Percentiles rank a stretch among this genome's conserved stretches.
Evolutionary conservation across 2,113 vertebrate species (phyloP).

Genomic region (Cheirogaleus medius): DNA sequence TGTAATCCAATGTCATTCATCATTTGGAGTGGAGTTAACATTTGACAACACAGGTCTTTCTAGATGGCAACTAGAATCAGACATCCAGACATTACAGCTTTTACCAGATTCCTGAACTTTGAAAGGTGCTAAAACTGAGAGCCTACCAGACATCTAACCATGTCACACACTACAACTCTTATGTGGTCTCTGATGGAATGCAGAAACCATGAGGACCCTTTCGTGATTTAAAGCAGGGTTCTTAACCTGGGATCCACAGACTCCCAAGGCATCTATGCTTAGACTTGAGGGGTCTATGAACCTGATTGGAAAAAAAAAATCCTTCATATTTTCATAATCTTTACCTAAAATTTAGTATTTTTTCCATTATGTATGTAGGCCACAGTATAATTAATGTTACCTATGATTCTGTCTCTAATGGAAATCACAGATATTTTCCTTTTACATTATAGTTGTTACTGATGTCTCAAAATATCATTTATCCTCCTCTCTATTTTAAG

Average conservation of each 20-base stretch:
- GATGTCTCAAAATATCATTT: constrained; percentile 46
- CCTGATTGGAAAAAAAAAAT: not conserved
- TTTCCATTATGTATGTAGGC: not conserved
- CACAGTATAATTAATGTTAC: not conserved
- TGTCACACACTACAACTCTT: constrained; percentile 19
- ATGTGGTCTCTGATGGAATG: not conserved
- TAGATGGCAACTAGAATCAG: not conserved
- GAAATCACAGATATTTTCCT: constrained; percentile 42
- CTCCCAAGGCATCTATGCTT: not conserved
- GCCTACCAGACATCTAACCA: not conserved
- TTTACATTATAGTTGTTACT: constrained; percentile 10
- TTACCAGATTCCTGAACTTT: not conserved
- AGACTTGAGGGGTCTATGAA: not conserved
- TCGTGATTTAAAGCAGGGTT: not conserved
- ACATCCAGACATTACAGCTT: not conserved
- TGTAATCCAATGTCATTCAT: not conserved
- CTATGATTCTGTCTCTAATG: constrained; percentile 30
- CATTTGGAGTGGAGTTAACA: not conserved
- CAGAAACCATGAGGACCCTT: not conserved
- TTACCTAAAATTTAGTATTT: constrained; percentile 28
- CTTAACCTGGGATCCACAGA: not conserved
- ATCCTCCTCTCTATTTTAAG: constrained; percentile 25
- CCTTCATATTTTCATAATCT: constrained; percentile 25
- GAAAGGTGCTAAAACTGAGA: constrained; percentile 21
- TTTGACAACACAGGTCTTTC: constrained; percentile 10